phyloP scores from a whole-genome alignment of 2,888 invertebrate genomes.

The Eupithecia abbreviata region DNA sequence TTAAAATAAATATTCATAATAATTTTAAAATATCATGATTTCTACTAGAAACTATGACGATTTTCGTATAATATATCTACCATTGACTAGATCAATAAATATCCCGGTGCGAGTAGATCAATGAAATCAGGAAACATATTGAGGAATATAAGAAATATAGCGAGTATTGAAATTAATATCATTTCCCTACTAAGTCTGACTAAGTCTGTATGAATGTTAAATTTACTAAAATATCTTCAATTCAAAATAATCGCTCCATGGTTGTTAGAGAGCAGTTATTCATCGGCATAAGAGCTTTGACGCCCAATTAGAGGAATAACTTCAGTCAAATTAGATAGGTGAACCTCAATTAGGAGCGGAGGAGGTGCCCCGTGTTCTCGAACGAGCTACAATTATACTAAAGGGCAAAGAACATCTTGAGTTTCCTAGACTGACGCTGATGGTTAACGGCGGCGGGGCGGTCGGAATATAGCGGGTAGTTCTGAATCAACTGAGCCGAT shows the following conservation, averaged over 20 bases:
- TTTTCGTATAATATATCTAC: too few species aligned
- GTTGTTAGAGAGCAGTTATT: not conserved
- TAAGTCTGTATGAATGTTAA: not conserved
- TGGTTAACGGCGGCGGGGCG: not conserved
- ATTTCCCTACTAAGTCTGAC: not conserved
- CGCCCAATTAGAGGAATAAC: conserved; percentile 17
- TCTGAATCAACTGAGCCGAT: not conserved
- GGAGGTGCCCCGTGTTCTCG: conserved; percentile 1
- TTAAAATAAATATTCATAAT: too few species aligned
- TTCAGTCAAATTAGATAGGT: conserved; percentile 14
- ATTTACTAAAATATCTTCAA: not conserved
- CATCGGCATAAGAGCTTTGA: conserved; percentile 4
- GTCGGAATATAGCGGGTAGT: not conserved
- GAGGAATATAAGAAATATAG: too few species aligned
- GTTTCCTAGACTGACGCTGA: conserved; percentile 2
- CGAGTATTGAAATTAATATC: not conserved
- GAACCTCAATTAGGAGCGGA: conserved; percentile 12
- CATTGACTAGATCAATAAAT: too few species aligned
- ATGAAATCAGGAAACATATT: too few species aligned
- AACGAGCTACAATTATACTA: conserved; percentile 12
- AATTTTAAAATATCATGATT: too few species aligned
- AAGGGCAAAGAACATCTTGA: conserved; percentile 13
- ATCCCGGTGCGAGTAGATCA: too few species aligned
- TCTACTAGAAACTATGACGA: too few species aligned
- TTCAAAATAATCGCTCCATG: not conserved